Evolutionary conservation across 2,888 invertebrate species (phyloP).

Genomic region (Diarsia mendica): DNA sequence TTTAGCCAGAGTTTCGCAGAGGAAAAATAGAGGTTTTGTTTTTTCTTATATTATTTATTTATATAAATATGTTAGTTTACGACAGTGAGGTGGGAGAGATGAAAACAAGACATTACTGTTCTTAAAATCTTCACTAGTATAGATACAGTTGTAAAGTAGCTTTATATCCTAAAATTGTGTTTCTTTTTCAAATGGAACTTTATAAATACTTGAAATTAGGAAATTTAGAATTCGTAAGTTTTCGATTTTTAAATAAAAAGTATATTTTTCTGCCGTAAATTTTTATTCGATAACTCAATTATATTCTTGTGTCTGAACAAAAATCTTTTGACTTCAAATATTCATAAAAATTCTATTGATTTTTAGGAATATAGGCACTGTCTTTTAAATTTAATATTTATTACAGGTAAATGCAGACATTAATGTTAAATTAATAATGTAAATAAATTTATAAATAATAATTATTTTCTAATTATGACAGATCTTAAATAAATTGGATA

Average conservation of each 20-base stretch:
- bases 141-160: slow-evolving; percentile 12
- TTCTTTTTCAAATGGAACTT: neutral
- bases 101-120: neutral
- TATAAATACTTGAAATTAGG: neutral
- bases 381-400: slow-evolving; percentile 32
- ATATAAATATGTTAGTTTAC: neutral
- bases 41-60: neutral
- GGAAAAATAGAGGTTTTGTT: neutral
- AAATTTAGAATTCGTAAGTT: neutral
- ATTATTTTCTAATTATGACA: slow-evolving; percentile 20
- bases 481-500: slow-evolving; percentile 29
- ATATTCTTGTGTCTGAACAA: neutral
- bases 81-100: slow-evolving; percentile 30
- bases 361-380: slow-evolving; percentile 8
- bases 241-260: slow-evolving; percentile 8
- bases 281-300: neutral
- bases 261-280: neutral
- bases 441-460: slow-evolving; percentile 13
- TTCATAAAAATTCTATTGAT: neutral
- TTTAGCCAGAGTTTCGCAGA: neutral
- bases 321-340: neutral
- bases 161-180: neutral
- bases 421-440: slow-evolving; percentile 28
- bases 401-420: slow-evolving; percentile 50
- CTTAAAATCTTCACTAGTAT: neutral